Base-by-base conservation (phyloP, 2,888 invertebrate species). In the Brachynemurus nebulosus region DNA sequence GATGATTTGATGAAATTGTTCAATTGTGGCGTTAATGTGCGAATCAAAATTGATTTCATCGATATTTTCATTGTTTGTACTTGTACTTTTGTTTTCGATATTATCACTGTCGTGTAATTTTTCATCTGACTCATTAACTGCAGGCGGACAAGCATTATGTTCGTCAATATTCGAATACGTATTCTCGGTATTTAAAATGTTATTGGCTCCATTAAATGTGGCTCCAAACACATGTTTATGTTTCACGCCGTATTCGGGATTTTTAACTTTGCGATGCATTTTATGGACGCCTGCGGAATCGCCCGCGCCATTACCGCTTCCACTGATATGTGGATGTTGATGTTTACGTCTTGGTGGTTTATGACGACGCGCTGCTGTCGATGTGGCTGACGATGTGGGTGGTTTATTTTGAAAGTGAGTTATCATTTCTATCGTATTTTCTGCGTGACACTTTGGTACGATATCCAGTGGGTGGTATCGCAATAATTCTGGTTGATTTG, bases 151-250 rank as follows among this genome's bases (percentile, higher is more conserved):
- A 12, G 12, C 19, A 2, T 12, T 12, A 17, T 19, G 17, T 17
- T 40, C 40, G 7, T 40, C 40, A 2, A 40, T 40, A 14, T 40
- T 21, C 3, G 25, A 40, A 16, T 40, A 40, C 1, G 14, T 19
- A 14, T 23, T 20, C 7, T 40, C 40, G 1, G 14, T 16, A 50
- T 50, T 23, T 50, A 42, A 36, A 44, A 16, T 3, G 6, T 38
- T 17, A 17, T 17, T 7, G 12, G 12, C 27, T 2, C 57, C 47
- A 46, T 52, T 55, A 47, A 61, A 59, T 52, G 60, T 61, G 3
- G 59, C 58, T 17, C 54, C 53, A 50, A 56, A 61, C 3, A 56
- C 53, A 20, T 42, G 42, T 45, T 55, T 57, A 40, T 50, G 48
- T 18, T 30, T 36, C 20, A 30, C 20, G n/a, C n/a, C n/a, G n/a